Evolutionary conservation across 2,113 vertebrate genomes (phyloP).

Genomic region (Eira barbara): DNA sequence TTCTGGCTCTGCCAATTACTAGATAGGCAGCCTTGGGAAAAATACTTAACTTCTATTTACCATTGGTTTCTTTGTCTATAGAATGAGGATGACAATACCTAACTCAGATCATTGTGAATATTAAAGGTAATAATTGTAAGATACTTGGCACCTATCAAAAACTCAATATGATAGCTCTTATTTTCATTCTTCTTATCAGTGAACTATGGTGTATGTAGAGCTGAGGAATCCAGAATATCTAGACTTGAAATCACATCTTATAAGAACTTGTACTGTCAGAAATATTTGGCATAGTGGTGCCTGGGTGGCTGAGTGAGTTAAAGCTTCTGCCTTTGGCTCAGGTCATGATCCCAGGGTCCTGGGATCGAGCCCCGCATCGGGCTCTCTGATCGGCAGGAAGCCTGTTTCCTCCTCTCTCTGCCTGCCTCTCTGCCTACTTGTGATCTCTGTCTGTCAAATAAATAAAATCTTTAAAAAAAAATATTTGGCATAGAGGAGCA

Average conservation of each 20-base stretch:
- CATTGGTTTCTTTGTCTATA: background rate
- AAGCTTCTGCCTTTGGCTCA: no score
- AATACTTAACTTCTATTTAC: background rate
- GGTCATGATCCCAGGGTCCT: no score
- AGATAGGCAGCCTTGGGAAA: background rate
- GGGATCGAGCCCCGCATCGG: no score
- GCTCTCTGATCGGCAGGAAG: no score
- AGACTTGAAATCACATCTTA: background rate
- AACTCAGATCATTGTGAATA: background rate
- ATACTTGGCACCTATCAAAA: background rate
- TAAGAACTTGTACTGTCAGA: background rate
- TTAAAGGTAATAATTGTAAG: slow-evolving; percentile 4
- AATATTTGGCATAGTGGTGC: background rate
- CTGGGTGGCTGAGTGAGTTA: no score
- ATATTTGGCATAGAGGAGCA: background rate
- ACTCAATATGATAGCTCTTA: background rate
- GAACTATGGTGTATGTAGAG: background rate
- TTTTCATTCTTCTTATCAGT: background rate
- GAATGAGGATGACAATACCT: background rate
- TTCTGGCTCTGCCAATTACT: background rate
- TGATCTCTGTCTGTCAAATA: no score
- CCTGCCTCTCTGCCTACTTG: no score
- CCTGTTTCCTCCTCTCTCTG: no score
- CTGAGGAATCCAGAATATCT: background rate
- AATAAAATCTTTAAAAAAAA: background rate